Evolutionary conservation across 2,888 invertebrate genomes (phyloP).

Genomic region (Allacma fusca): DNA sequence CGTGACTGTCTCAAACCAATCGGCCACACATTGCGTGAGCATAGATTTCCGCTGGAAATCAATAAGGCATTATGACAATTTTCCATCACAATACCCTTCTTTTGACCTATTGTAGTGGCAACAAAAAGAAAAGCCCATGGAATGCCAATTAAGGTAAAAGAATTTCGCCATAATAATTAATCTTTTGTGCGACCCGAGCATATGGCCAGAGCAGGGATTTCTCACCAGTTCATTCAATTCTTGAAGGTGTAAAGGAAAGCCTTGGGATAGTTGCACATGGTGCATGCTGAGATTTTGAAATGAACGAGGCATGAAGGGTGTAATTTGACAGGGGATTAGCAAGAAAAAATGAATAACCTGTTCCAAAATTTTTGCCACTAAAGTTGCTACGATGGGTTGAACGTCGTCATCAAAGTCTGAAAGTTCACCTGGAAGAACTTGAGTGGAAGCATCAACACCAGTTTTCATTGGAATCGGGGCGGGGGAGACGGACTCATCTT

Average conservation of each 20-base stretch:
- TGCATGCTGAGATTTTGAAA: no score
- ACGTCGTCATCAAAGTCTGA: slow-evolving; percentile 94
- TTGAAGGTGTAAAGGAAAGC: no score
- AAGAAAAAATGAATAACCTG: slow-evolving; percentile 66
- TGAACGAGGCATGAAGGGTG: no score
- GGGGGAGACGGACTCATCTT: slow-evolving; percentile 76
- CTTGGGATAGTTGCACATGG: no score
- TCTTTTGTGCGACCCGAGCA: background rate
- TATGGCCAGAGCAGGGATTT: no score
- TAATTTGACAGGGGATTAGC: background rate
- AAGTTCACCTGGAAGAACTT: slow-evolving; percentile 88
- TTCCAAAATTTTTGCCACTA: slow-evolving; percentile 89
- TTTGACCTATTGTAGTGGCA: background rate
- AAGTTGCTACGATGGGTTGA: slow-evolving; percentile 84
- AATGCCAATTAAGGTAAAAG: slow-evolving; percentile 5
- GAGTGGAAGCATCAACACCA: slow-evolving; percentile 82
- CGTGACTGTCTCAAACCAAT: slow-evolving; percentile 7
- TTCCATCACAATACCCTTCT: background rate
- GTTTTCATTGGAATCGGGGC: slow-evolving; percentile 83
- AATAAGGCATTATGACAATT: background rate
- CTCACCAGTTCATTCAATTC: no score
- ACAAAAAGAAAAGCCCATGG: background rate
- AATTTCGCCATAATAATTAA: slow-evolving; percentile 13
- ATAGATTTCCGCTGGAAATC: slow-evolving; percentile 12
- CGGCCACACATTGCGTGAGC: slow-evolving; percentile 16